phyloP scores from a whole-genome alignment of 2,888 invertebrate species.

The Monopis laevigella region DNA sequence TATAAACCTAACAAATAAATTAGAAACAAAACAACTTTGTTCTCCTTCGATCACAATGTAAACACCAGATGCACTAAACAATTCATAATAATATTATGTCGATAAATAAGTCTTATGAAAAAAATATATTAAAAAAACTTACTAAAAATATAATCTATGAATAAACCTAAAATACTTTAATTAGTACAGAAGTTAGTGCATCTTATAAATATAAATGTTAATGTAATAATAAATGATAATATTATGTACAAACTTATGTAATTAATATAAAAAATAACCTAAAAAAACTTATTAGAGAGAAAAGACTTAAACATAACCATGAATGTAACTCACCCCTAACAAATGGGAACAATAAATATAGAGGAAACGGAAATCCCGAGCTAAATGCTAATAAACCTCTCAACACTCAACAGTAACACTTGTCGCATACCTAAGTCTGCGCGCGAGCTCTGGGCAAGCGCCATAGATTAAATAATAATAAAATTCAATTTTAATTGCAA shows the following conservation, averaged over 20 bases:
- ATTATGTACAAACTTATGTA: background rate
- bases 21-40: constrained; percentile 66
- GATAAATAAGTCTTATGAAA: too few species aligned
- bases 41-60: too few species aligned
- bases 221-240: background rate
- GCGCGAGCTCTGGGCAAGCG: too few species aligned
- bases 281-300: background rate
- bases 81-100: too few species aligned
- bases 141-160: too few species aligned
- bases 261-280: background rate
- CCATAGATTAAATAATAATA: too few species aligned
- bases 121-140: too few species aligned
- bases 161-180: too few species aligned
- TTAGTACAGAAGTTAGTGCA: background rate
- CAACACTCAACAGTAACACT: background rate
- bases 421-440: too few species aligned
- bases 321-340: background rate
- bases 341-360: background rate
- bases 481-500: too few species aligned
- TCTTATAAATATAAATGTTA: background rate
- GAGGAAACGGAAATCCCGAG: background rate
- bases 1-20: constrained; percentile 59
- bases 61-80: too few species aligned
- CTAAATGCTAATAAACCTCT: background rate
- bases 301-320: background rate